Evolutionary conservation across 2,888 invertebrate genomes (phyloP).

Genomic region (Ochropacha duplaris): DNA sequence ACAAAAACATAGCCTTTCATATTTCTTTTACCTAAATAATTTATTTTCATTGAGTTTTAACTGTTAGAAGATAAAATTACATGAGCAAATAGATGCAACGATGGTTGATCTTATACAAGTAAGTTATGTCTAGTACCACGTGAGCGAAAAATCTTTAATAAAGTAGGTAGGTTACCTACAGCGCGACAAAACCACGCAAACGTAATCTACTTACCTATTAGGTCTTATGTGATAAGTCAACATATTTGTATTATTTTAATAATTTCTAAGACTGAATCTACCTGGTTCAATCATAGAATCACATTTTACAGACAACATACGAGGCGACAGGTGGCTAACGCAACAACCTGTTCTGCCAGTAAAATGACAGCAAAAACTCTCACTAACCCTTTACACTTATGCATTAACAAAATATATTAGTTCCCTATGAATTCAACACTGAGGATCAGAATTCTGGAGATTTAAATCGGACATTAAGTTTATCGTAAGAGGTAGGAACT

Average conservation of each 20-base stretch:
- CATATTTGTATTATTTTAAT: too few species aligned
- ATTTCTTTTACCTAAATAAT: neutral
- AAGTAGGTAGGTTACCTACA: too few species aligned
- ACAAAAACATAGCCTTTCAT: neutral
- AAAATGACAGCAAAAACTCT: conserved; percentile 71
- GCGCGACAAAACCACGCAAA: too few species aligned
- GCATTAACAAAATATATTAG: neutral
- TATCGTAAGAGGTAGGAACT: neutral
- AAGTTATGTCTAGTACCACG: too few species aligned
- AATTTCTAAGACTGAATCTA: too few species aligned
- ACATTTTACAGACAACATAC: conserved; percentile 41
- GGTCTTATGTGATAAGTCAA: too few species aligned
- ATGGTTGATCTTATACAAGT: too few species aligned
- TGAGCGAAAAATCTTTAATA: too few species aligned
- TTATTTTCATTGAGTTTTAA: neutral
- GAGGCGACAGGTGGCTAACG: conserved; percentile 58
- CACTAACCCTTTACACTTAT: conserved; percentile 57
- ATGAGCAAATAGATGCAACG: neutral
- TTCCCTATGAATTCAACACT: neutral
- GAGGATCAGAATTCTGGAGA: neutral
- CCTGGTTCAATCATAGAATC: conserved; percentile 4
- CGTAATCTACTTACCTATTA: too few species aligned
- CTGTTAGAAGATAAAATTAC: neutral
- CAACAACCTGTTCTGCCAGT: conserved; percentile 57
- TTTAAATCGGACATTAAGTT: neutral